Percentiles rank a stretch among this genome's conserved stretches.
These are phyloP conservation scores for Sphinx pinastri DNA, from an alignment of 2,888 invertebrate species.

Conservation along the genomic window DNA sequence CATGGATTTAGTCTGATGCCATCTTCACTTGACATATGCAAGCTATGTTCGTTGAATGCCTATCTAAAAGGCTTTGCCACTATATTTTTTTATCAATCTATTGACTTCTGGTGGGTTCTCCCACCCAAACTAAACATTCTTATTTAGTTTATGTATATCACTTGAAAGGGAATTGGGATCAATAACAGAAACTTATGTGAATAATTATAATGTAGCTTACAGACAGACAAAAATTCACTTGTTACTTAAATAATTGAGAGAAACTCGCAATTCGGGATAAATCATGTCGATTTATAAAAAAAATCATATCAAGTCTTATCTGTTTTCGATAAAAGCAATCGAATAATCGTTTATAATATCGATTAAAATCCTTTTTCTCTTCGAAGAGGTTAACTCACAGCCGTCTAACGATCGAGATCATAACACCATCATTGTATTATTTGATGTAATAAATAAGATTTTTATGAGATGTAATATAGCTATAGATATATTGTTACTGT, in stretches of 20 bases:
- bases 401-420: not conserved
- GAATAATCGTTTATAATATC: not conserved
- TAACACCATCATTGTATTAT: constrained; percentile 24
- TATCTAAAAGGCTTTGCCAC: not conserved
- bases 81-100: not conserved
- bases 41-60: not conserved
- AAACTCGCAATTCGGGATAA: no score
- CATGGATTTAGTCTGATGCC: no score
- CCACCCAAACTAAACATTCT: no score
- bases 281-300: no score
- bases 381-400: constrained; percentile 1
- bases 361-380: not conserved
- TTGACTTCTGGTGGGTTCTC: not conserved
- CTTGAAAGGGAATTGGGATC: no score
- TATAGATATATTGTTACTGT: constrained; percentile 36
- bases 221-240: no score
- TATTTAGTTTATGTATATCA: no score
- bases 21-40: no score
- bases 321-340: not conserved
- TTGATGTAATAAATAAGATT: constrained; percentile 25
- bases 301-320: not conserved
- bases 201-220: no score
- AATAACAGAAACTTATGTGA: no score
- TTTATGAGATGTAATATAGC: constrained; percentile 35
- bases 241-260: no score